Evolutionary conservation across 2,888 invertebrate species (phyloP), one percentile per base, ranked within the genome.

Genomic region (Notocelia uddmanniana): DNA sequence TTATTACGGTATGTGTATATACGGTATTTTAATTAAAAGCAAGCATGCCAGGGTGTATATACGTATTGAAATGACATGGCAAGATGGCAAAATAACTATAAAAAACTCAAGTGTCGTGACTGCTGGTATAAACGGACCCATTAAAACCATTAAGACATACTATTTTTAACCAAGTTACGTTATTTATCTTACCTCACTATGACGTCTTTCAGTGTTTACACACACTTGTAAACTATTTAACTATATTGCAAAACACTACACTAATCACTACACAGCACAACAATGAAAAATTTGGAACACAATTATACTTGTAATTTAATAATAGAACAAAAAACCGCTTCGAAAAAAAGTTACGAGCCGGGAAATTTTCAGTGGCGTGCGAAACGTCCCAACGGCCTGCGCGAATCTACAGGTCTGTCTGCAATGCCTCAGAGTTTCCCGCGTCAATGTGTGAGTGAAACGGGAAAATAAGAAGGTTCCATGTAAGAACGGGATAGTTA

Each of bases 381-480:
- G 79, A 86, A 81, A 85, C 93, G 92, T 89, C 85, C 81, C 78
- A 31, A 71, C 88, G 77, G 76, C 81, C 76, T 87, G 85, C 85
- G 85, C 79, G 88, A 88, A 89, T 88, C 90, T 89, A 91, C 91
- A 91, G 89, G 90, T 93, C 93, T 93, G 88, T 74, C 85, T 80
- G 85, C 87, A 86, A 76, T 83, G 85, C 85, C 83, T 80, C 81
- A 81, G 76, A 81, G 80, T 89, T 90, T 88, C 91, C 92, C 91
- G 89, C 92, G 86, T 78, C 79, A 76, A 77, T 68, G 76, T 34
- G 55, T 73, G 73, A 87, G 66, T 63, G 84, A 77, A 85, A 89
- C 59, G 69, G 73, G 71, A 15, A 45, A 23, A 79, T 45, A 13
- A 41, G 73, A 78, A 76, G 69, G 48, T 11, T 19, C 0, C 8